Evolutionary conservation across 2,797 vertebrate genomes (phyloP).

Genomic region (Pygocentrus nattereri): DNA sequence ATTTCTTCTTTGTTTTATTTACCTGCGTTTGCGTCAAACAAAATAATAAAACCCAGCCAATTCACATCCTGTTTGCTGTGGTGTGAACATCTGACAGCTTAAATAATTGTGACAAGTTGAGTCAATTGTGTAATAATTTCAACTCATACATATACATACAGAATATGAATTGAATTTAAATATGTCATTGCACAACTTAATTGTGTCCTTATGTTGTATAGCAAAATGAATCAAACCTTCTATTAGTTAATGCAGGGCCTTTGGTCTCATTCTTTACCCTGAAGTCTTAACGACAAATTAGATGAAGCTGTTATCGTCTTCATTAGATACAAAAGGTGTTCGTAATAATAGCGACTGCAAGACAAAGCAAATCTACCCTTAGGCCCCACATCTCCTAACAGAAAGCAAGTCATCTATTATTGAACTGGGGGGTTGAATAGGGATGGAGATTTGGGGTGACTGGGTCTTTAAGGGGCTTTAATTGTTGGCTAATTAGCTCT

Average conservation of each 20-base stretch:
- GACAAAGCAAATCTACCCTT: slow-evolving; percentile 19
- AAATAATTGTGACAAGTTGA: no score
- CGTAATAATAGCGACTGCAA: not conserved
- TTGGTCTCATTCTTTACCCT: not conserved
- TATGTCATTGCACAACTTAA: no score
- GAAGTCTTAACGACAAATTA: not conserved
- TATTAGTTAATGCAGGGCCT: not conserved
- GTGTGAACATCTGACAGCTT: no score
- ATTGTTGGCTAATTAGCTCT: slow-evolving; percentile 53
- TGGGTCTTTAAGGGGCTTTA: slow-evolving; percentile 53
- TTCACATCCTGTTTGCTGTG: no score
- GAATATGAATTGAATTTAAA: no score
- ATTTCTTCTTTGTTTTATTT: no score
- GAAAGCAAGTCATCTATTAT: slow-evolving; percentile 39
- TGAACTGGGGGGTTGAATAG: slow-evolving; percentile 29
- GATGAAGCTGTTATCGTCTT: slow-evolving; percentile 1
- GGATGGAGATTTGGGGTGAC: slow-evolving; percentile 40
- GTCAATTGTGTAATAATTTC: no score
- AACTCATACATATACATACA: no score
- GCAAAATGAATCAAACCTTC: no score
- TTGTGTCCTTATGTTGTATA: no score
- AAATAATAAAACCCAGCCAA: no score
- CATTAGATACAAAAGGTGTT: not conserved
- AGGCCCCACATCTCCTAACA: not conserved
- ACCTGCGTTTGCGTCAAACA: no score